Percentiles rank a stretch among this genome's conserved stretches.
Evolutionary conservation across 2,797 vertebrate species (phyloP).

Genomic region (Lepus townsendii): DNA sequence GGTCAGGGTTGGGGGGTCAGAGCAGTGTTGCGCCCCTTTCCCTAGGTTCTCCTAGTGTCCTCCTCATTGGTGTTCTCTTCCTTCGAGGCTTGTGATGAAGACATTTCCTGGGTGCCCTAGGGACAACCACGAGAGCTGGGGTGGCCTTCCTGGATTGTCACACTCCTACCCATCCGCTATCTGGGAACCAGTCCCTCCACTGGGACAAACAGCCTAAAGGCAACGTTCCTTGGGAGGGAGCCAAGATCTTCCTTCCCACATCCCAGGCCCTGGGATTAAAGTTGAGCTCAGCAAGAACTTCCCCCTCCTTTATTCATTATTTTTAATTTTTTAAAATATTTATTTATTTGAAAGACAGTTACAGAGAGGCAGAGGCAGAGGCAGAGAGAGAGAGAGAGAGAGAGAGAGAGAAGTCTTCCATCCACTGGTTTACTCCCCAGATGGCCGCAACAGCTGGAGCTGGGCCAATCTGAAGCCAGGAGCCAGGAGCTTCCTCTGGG

Average conservation of each 20-base stretch:
- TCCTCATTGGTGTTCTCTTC: not conserved
- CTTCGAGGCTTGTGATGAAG: not conserved
- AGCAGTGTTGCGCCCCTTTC: not conserved
- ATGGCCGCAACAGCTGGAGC: no score
- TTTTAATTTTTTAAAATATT: no score
- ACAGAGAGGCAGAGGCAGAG: no score
- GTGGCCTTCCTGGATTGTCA: not conserved
- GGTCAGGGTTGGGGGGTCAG: not conserved
- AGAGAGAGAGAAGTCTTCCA: no score
- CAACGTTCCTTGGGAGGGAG: conserved; percentile 25
- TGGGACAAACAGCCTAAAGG: not conserved
- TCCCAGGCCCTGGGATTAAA: not conserved
- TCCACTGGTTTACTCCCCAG: no score
- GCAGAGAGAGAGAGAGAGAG: no score
- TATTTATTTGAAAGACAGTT: no score
- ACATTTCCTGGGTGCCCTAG: not conserved
- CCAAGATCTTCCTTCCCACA: not conserved
- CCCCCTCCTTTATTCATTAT: no score
- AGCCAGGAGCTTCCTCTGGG: no score
- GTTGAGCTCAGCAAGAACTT: no score
- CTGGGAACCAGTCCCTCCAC: not conserved
- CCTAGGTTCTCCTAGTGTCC: not conserved
- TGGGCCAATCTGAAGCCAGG: no score
- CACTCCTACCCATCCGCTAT: not conserved
- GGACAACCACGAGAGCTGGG: not conserved